phyloP scores from a whole-genome alignment of 2,888 invertebrate genomes.

The Daptonema setosum region DNA sequence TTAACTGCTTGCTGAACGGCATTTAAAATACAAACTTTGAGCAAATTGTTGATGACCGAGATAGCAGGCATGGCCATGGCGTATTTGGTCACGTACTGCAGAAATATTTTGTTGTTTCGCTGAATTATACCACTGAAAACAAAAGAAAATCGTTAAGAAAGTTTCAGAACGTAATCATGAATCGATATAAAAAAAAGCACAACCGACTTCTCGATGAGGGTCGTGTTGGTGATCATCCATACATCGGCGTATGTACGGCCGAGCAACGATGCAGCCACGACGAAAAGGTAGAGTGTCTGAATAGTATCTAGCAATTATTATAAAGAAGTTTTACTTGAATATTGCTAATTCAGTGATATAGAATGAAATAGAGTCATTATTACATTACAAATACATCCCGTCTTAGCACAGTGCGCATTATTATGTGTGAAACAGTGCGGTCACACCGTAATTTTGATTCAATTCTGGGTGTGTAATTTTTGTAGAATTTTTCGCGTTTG shows the following conservation, averaged over 20 bases:
- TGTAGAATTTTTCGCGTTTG: too few relatives aligned
- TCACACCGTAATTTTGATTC: too few relatives aligned
- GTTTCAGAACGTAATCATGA: background rate
- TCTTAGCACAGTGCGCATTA: too few relatives aligned
- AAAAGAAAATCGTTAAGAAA: background rate
- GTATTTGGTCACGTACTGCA: conserved; percentile 49
- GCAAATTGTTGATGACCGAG: conserved; percentile 69
- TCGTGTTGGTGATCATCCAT: conserved; percentile 87
- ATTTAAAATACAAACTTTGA: conserved; percentile 41
- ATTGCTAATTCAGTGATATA: too few relatives aligned
- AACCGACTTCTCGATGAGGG: conserved; percentile 58
- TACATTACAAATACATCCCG: too few relatives aligned
- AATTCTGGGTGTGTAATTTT: too few relatives aligned
- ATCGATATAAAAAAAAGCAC: background rate
- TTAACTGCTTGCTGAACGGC: background rate
- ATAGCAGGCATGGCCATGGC: conserved; percentile 71
- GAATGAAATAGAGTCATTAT: too few relatives aligned
- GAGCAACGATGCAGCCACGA: conserved; percentile 51
- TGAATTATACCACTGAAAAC: conserved; percentile 61
- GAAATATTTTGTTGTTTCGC: conserved; percentile 56
- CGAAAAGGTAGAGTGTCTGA: conserved; percentile 18
- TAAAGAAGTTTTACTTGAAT: background rate
- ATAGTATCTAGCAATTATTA: background rate
- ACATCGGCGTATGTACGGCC: conserved; percentile 79
- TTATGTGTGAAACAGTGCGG: too few relatives aligned